These are phyloP conservation scores for Calyptommatus sinebrachiatus DNA, from an alignment of 2,113 vertebrate species.

Conservation along the genomic window DNA sequence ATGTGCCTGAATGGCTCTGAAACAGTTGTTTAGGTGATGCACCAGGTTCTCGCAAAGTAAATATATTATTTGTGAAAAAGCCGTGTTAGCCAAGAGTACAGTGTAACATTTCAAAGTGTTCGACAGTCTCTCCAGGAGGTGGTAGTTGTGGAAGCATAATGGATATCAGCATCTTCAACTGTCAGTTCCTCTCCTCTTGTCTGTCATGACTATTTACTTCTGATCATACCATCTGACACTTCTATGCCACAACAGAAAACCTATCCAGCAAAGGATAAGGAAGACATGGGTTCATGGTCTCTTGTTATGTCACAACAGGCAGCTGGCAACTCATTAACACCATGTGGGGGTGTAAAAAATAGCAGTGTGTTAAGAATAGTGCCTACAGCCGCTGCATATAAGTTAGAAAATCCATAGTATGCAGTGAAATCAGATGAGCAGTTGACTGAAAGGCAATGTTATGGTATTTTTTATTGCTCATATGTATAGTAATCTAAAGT, in stretches of 20 bases:
- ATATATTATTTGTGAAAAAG: conserved; percentile 64
- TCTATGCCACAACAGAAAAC: conserved; percentile 67
- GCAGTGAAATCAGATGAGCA: conserved; percentile 49
- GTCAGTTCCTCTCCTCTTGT: conserved; percentile 67
- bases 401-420: conserved; percentile 47
- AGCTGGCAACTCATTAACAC: conserved; percentile 72
- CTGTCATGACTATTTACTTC: conserved; percentile 70
- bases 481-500: conserved; percentile 6
- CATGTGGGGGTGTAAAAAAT: conserved; percentile 58
- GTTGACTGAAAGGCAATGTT: conserved; percentile 42
- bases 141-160: conserved; percentile 68
- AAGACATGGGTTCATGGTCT: conserved; percentile 58
- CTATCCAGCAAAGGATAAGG: conserved; percentile 51
- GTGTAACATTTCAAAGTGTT: conserved; percentile 61
- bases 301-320: conserved; percentile 67
- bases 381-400: conserved; percentile 54
- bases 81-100: conserved; percentile 56
- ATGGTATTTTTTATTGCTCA: neutral
- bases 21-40: conserved; percentile 61
- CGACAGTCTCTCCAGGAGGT: conserved; percentile 66
- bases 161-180: conserved; percentile 71
- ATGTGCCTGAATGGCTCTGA: conserved; percentile 58
- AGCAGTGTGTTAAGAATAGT: conserved; percentile 66
- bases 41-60: conserved; percentile 64
- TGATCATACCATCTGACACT: conserved; percentile 68